Evolutionary conservation across 2,113 vertebrate genomes (phyloP).

Genomic region (Lasiurus cinereus): DNA sequence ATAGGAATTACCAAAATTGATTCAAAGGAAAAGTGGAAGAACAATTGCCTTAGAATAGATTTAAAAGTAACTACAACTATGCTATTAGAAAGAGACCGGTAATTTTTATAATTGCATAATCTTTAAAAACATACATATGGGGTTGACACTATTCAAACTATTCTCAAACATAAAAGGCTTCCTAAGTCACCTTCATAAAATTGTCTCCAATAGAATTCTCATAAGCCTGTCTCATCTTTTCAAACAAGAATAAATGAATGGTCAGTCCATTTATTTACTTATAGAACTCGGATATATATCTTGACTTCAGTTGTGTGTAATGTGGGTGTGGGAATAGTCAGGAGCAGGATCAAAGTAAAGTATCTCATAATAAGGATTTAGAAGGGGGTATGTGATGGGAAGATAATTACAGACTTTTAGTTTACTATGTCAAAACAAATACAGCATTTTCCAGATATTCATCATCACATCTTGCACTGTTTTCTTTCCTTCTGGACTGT

Average conservation of each 20-base stretch:
- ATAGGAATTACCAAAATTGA: background rate
- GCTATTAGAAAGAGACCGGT: background rate
- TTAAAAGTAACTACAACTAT: background rate
- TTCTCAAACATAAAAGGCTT: background rate
- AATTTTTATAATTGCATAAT: background rate
- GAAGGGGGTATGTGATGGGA: background rate
- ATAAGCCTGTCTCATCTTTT: background rate
- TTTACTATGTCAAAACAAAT: conserved; percentile 11
- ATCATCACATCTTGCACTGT: background rate
- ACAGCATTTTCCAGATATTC: background rate
- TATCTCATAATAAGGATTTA: background rate
- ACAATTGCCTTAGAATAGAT: background rate
- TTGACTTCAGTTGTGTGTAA: background rate
- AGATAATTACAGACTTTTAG: background rate
- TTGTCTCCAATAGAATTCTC: background rate
- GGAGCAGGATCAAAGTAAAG: background rate
- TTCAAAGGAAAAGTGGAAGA: background rate
- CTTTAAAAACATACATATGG: background rate
- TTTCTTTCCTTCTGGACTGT: background rate
- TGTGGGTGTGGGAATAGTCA: background rate
- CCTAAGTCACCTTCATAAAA: background rate
- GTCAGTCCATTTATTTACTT: background rate
- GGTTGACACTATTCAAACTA: background rate
- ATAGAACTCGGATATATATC: background rate
- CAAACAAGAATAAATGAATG: background rate